Evolutionary conservation across 2,113 vertebrate species (phyloP), one percentile per base, ranked within the genome.

Genomic region (Podarcis muralis): DNA sequence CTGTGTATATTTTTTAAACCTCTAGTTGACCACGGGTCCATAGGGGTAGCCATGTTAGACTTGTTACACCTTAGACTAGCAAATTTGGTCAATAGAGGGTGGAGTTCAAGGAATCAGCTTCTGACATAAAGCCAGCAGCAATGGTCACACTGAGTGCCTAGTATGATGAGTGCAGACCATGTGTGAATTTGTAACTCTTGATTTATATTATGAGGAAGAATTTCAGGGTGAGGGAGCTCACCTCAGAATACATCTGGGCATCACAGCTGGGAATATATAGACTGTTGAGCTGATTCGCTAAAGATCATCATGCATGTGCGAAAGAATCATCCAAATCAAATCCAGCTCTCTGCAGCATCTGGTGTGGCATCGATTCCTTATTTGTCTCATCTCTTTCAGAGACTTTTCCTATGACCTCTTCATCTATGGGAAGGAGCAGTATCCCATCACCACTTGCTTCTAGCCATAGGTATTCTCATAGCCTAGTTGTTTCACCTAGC

Each of bases 391-490:
- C 40, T 9, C 1, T 80, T 89, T 85, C 84, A 94, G 6, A 18
- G 9, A 5, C 8, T 9, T 74, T 75, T 90, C 11, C 8, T 84
- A 72, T 87, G 5, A 3, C 20, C 65, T 90, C 79, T 86, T 68
- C 75, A 48, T 68, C 81, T 25, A 2, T 68, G 95, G 95, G 92
- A 78, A 23, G 65, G 88, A 88, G 91, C 69, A 83, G 37, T 86
- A 81, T 91, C 78, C 90, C 93, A 72, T 84, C 89, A 62, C 35
- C 87, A 6, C 86, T 94, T 89, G 72, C 88, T 84, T 88, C 95
- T 37, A 90, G 95, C 84, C 95, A 93, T 87, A 95, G 80, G 35
- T 96, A 96, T 62, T 94, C 81, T 2, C 92, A 93, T 43, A 97
- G 95, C 48, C 87, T 94, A 84, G 94, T 93, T 40, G 90, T 95